Base-by-base conservation (phyloP, 2,888 invertebrate genomes). In the Tinea trinotella region DNA sequence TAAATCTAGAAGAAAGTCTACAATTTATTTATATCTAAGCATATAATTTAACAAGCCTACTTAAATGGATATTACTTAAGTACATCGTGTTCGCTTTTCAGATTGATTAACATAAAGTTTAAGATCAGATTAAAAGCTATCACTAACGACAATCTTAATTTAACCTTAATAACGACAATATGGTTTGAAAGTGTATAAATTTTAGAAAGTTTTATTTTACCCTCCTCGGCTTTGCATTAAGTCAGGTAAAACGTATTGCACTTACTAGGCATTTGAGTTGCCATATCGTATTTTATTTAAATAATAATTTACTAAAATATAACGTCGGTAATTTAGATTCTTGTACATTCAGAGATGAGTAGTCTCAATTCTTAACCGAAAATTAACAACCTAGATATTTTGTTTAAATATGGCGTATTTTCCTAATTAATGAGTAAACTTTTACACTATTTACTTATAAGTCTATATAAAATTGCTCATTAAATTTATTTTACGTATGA, bases 31-130 rank as follows among this genome's bases (percentile, higher is more conserved):
- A 50, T 22, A 74, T 71, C 81, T 83, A 85, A 72, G 83, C 79
- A 74, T 81, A 79, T 77, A 79, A 83, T 83, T 83, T 84, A 82
- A 83, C 82, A 85, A 85, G 84, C 84, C 79, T 84, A 84, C 81
- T 79, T 82, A 83, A 70, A 76, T 72, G 76, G 71, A 82, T 69
- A 70, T 82, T 80, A 80, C 80, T 84, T 85, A 85, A 84, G 85
- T 85, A 85, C 85, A 81, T 81, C 80, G 81, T 83, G 80, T 82
- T 84, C 79, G 75, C 81, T 79, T 77, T 74, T 67, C 74, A 75
- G 76, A 74, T 71, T 18, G 67, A 49, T 53, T 40, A 53, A 54
- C 49, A 70, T 63, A 67, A 61, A 69, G 67, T 71, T 71, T 66
- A 74, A 71, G 74, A 74, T 75, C 75, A 68, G 70, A 66, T 76